A percentile compares a stretch with the other conserved stretches of the same genome.
These are phyloP conservation scores for Pyrgus malvae DNA, from an alignment of 2,888 invertebrate genomes.

Conservation along the genomic window DNA sequence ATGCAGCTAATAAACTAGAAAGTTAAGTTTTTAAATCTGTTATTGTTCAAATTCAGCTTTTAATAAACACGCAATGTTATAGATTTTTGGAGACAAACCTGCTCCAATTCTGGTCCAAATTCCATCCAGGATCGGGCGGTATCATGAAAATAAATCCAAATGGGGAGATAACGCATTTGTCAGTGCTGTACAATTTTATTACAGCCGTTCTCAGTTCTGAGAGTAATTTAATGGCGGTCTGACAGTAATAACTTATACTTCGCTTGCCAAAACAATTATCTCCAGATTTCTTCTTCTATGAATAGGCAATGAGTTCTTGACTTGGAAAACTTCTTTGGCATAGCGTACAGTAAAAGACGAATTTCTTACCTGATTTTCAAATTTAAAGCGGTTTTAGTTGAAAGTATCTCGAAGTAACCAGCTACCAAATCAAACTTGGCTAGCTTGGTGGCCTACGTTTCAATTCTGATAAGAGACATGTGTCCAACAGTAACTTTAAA, in stretches of 20 bases:
- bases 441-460: too few species aligned
- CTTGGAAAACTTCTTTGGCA: background rate
- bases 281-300: constrained; percentile 34
- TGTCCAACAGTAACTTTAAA: too few species aligned
- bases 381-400: too few species aligned
- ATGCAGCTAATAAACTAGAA: too few species aligned
- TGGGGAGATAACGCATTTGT: constrained; percentile 42
- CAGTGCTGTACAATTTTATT: constrained; percentile 48
- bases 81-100: too few species aligned
- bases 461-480: too few species aligned
- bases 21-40: too few species aligned
- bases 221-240: constrained; percentile 38
- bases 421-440: too few species aligned
- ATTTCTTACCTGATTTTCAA: too few species aligned
- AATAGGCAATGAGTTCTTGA: constrained; percentile 37
- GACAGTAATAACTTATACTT: constrained; percentile 45
- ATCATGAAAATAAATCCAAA: constrained; percentile 21
- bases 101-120: background rate
- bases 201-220: constrained; percentile 33
- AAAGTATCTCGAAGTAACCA: too few species aligned
- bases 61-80: too few species aligned
- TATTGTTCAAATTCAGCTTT: too few species aligned
- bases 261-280: constrained; percentile 49
- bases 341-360: background rate
- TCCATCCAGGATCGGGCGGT: constrained; percentile 8